phyloP scores from a whole-genome alignment of 2,113 vertebrate genomes.

The Siniperca knerii region DNA sequence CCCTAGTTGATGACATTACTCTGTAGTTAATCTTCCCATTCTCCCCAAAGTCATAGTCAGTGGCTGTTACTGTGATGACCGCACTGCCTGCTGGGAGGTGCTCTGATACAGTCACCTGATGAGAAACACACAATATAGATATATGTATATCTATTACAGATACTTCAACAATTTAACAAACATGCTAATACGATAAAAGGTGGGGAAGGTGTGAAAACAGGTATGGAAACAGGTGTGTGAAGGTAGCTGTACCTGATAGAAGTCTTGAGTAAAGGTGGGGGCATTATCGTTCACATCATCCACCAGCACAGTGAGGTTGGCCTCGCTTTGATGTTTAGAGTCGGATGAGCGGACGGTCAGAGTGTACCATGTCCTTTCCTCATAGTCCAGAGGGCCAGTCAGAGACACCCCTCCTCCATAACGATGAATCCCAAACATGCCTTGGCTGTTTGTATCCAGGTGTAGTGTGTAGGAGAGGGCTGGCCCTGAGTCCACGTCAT shows the following conservation, averaged over 20 bases:
- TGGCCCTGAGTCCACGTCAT: conserved; percentile 95
- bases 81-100: conserved; percentile 89
- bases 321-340: conserved; percentile 88
- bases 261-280: conserved; percentile 90
- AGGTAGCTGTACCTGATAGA: conserved; percentile 90
- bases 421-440: conserved; percentile 91
- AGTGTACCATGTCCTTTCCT: conserved; percentile 87
- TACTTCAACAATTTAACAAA: neutral
- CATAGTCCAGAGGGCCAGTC: conserved; percentile 88
- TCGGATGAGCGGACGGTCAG: conserved; percentile 91
- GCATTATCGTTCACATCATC: conserved; percentile 95
- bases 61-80: conserved; percentile 92
- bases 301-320: conserved; percentile 92
- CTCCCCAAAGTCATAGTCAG: conserved; percentile 90
- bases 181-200: neutral
- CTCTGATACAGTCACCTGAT: conserved; percentile 90
- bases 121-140: conserved; percentile 20
- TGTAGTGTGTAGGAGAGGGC: conserved; percentile 89
- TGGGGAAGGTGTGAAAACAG: neutral
- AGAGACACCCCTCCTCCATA: conserved; percentile 91
- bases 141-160: neutral
- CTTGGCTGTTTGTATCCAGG: conserved; percentile 80
- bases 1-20: conserved; percentile 85
- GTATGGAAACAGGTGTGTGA: neutral
- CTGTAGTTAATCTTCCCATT: conserved; percentile 92